phyloP scores from a whole-genome alignment of 2,888 invertebrate species.

The Mythimna impura region DNA sequence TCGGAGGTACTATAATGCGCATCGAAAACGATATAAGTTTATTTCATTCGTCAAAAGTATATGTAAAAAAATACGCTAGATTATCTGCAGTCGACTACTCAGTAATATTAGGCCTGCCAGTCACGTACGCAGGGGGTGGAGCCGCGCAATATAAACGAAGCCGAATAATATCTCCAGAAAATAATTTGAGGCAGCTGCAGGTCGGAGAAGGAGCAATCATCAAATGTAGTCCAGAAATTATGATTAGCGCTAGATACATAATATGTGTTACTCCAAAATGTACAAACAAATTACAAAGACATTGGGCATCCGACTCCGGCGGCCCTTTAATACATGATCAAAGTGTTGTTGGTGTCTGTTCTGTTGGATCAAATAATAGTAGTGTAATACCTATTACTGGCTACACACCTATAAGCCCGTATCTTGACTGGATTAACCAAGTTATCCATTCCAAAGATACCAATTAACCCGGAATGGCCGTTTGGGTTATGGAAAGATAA shows the following conservation, averaged over 20 bases:
- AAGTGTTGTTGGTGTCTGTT: slow-evolving; percentile 6
- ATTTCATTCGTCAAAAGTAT: slow-evolving; percentile 1
- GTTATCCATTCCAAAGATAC: too few species aligned
- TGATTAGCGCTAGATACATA: not conserved
- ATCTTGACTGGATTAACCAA: too few species aligned
- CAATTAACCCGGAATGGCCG: not conserved
- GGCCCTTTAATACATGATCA: slow-evolving; percentile 11
- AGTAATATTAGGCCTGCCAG: slow-evolving; percentile 1
- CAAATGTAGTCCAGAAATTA: not conserved
- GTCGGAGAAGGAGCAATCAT: not conserved
- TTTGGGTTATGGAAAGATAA: too few species aligned
- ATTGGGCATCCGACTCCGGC: slow-evolving; percentile 9
- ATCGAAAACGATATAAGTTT: slow-evolving; percentile 22
- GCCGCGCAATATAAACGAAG: not conserved
- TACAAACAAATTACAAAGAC: not conserved
- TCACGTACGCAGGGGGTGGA: slow-evolving; percentile 3
- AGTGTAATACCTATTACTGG: too few species aligned
- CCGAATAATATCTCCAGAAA: not conserved
- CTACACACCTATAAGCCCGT: too few species aligned
- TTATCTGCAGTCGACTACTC: slow-evolving; percentile 4
- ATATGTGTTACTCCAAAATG: slow-evolving; percentile 19
- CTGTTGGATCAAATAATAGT: not conserved
- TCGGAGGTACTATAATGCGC: not conserved
- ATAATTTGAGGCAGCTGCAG: not conserved
- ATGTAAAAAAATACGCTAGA: not conserved